A percentile compares a stretch with the other conserved stretches of the same genome.
phyloP scores from a whole-genome alignment of 2,888 invertebrate species.

The Leptinotarsa peninsularis region DNA sequence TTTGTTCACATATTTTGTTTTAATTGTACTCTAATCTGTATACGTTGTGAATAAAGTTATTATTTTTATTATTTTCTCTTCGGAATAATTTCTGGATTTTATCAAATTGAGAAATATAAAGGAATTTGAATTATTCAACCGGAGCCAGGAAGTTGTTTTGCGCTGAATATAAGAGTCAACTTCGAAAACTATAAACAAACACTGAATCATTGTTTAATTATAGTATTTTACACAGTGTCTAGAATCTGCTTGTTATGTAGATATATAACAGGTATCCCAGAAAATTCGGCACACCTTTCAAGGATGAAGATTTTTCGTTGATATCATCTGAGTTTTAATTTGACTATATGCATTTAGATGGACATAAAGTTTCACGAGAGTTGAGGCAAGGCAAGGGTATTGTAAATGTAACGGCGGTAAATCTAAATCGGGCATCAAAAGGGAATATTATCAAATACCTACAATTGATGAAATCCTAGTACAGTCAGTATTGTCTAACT shows the following conservation, averaged over 20 bases:
- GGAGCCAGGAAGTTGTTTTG: not conserved
- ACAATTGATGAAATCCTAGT: no score
- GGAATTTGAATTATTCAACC: not conserved
- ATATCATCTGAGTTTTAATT: no score
- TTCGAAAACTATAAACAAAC: not conserved
- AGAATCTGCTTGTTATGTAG: not conserved
- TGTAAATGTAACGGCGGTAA: not conserved
- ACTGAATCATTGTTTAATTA: constrained; percentile 1
- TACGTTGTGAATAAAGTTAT: no score
- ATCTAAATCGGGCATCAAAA: constrained; percentile 29
- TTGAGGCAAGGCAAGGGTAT: no score
- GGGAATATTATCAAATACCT: constrained; percentile 31
- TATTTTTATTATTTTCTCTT: no score
- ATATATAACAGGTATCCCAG: not conserved
- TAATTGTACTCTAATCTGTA: no score
- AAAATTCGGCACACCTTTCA: not conserved
- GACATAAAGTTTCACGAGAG: no score
- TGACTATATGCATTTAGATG: no score
- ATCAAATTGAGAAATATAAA: not conserved
- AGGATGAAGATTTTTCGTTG: not conserved
- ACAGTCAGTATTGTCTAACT: no score
- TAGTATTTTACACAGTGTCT: not conserved
- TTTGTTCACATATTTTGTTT: no score
- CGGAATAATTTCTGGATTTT: no score
- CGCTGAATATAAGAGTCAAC: not conserved